Conservation (phyloP, 2,797 vertebrate genomes). For the Dendrocincla tyrannina region DNA sequence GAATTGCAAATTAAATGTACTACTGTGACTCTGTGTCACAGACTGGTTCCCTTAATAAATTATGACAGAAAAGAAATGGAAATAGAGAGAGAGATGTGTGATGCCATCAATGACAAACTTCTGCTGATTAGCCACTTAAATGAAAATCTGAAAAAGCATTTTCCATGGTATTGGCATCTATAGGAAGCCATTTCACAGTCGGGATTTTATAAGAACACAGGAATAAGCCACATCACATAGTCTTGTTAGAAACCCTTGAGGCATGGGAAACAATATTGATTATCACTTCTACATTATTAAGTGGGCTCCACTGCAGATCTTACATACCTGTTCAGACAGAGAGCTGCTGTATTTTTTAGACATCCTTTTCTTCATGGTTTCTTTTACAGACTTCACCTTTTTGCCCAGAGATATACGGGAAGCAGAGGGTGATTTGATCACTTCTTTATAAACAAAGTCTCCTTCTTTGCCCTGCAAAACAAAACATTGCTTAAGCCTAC, state of each 20-base stretch:
- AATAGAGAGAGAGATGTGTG: neutral
- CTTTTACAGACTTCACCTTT: constrained; percentile 98
- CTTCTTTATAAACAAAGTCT: constrained; percentile 92
- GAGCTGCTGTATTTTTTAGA: constrained; percentile 96
- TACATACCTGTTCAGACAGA: constrained; percentile 89
- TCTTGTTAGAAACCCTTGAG: neutral
- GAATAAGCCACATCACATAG: neutral
- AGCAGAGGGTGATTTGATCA: constrained; percentile 92
- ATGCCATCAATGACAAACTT: neutral
- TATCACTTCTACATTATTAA: neutral
- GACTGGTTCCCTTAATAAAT: neutral
- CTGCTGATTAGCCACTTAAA: neutral
- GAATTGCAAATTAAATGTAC: constrained; percentile 20
- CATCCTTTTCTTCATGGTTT: constrained; percentile 99
- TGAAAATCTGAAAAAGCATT: constrained; percentile 37
- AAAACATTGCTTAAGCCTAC: neutral
- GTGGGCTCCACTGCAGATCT: neutral
- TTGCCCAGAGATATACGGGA: constrained; percentile 96
- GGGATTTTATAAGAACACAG: neutral
- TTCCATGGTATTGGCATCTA: constrained; percentile 10
- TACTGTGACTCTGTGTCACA: neutral
- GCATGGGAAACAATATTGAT: neutral
- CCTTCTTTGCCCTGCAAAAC: constrained; percentile 87
- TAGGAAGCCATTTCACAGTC: constrained; percentile 39
- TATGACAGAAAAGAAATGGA: constrained; percentile 3